These are phyloP conservation scores for Heliconius cydno DNA, from an alignment of 2,888 invertebrate species.

Conservation along the genomic window DNA sequence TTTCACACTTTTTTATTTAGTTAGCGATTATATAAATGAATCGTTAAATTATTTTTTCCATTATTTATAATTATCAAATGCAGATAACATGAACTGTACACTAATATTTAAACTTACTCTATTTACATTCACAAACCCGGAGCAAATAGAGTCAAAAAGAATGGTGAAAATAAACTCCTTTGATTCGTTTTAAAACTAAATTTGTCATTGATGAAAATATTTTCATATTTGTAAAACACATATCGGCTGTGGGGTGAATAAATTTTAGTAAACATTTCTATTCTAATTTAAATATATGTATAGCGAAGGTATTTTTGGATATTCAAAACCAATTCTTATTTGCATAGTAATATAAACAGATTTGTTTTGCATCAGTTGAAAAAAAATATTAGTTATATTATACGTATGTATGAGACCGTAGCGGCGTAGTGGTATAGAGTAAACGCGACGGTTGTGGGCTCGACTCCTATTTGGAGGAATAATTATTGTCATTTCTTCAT, in stretches of 20 bases:
- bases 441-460: too few relatives aligned
- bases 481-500: too few relatives aligned
- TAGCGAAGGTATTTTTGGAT: not conserved
- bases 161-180: constrained; percentile 27
- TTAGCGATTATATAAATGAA: too few relatives aligned
- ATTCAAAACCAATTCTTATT: not conserved
- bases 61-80: not conserved
- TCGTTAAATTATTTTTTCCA: too few relatives aligned
- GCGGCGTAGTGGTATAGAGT: too few relatives aligned
- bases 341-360: not conserved
- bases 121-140: not conserved
- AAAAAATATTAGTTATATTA: not conserved
- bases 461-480: too few relatives aligned
- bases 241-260: not conserved
- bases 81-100: not conserved
- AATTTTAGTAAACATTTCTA: constrained; percentile 3
- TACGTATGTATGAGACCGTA: too few relatives aligned
- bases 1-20: too few relatives aligned
- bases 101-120: not conserved
- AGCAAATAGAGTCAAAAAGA: not conserved
- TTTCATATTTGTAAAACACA: constrained; percentile 9
- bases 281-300: not conserved
- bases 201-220: constrained; percentile 13
- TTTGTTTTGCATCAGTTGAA: not conserved
- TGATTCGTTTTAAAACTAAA: constrained; percentile 25